A percentile compares a stretch with the other conserved stretches of the same genome.
Conservation (phyloP, 2,113 vertebrate species). For the Gadus chalcogrammus region DNA sequence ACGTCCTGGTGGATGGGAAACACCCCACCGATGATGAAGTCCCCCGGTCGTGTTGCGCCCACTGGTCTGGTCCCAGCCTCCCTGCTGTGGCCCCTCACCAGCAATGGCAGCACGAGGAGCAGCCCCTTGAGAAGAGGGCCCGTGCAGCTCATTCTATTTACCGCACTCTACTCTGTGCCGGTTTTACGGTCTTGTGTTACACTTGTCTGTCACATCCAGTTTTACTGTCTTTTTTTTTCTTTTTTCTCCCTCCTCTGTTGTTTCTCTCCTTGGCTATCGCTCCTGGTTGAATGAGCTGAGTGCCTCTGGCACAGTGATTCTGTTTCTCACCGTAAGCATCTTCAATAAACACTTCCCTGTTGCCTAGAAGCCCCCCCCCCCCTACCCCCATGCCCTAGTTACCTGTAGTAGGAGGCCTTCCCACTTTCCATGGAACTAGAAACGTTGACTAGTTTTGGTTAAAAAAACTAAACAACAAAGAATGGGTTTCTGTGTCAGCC, state of each 20-base stretch:
- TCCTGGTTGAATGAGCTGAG: background rate
- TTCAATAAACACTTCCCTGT: slow-evolving; percentile 16
- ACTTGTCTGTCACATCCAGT: background rate
- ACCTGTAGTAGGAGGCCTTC: slow-evolving; percentile 20
- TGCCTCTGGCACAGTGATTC: slow-evolving; percentile 34
- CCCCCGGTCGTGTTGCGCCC: slow-evolving; percentile 36
- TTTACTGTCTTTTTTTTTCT: background rate
- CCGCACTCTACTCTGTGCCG: background rate
- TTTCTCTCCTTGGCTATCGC: background rate
- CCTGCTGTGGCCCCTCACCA: background rate
- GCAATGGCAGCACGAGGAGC: slow-evolving; percentile 6
- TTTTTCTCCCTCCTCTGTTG: background rate
- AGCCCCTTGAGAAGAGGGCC: background rate
- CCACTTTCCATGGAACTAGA: slow-evolving; percentile 16
- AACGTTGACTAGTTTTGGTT: too few species aligned
- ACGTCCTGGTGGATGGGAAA: slow-evolving; percentile 53
- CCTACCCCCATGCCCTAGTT: slow-evolving; percentile 6
- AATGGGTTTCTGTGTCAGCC: too few species aligned
- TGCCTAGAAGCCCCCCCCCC: slow-evolving; percentile 3
- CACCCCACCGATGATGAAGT: slow-evolving; percentile 63
- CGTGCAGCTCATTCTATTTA: slow-evolving; percentile 18
- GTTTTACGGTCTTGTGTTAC: background rate
- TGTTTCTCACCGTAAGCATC: slow-evolving; percentile 25
- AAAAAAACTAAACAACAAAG: too few species aligned
- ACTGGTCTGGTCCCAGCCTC: background rate